Percentiles rank a stretch among this genome's conserved stretches.
Evolutionary conservation across 1,140 invertebrate genomes (phyloP).

Genomic region (Temnothorax nylanderi): DNA sequence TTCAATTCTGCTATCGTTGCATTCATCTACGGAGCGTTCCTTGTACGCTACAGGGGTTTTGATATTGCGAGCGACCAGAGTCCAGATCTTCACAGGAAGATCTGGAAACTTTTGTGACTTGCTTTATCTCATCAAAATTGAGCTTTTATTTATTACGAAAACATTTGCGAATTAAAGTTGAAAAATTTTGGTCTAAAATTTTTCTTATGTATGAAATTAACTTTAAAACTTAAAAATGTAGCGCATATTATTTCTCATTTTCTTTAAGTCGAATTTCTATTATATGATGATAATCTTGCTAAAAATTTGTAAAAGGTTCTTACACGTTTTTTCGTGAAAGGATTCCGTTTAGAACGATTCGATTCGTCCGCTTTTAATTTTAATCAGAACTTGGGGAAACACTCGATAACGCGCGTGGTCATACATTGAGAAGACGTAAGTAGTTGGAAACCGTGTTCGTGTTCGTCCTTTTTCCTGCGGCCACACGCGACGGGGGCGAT

Average conservation of each 20-base stretch:
- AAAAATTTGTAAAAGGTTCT: background rate
- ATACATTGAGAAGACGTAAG: slow-evolving; percentile 21
- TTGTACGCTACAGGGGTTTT: slow-evolving; percentile 11
- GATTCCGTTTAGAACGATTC: background rate
- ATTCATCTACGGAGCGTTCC: slow-evolving; percentile 50
- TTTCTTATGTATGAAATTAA: background rate
- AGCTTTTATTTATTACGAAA: background rate
- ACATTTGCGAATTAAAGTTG: background rate
- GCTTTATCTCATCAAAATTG: background rate
- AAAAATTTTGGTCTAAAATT: background rate
- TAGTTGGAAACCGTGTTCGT: slow-evolving; percentile 18
- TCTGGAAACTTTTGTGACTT: background rate
- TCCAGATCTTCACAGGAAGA: background rate
- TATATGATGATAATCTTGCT: background rate
- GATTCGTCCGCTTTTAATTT: slow-evolving; percentile 32
- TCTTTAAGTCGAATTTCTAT: background rate
- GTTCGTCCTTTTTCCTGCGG: slow-evolving; percentile 19
- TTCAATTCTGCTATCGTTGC: slow-evolving; percentile 50
- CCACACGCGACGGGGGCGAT: slow-evolving; percentile 22
- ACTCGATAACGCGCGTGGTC: slow-evolving; percentile 8
- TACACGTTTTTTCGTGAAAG: background rate
- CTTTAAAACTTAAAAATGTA: background rate
- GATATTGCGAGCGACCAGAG: slow-evolving; percentile 29
- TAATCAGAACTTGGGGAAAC: background rate
- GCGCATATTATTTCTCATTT: background rate